These are phyloP conservation scores for Gnathonemus echidnorhynchus DNA, from an alignment of 2,113 vertebrate species.

Conservation along the genomic window DNA sequence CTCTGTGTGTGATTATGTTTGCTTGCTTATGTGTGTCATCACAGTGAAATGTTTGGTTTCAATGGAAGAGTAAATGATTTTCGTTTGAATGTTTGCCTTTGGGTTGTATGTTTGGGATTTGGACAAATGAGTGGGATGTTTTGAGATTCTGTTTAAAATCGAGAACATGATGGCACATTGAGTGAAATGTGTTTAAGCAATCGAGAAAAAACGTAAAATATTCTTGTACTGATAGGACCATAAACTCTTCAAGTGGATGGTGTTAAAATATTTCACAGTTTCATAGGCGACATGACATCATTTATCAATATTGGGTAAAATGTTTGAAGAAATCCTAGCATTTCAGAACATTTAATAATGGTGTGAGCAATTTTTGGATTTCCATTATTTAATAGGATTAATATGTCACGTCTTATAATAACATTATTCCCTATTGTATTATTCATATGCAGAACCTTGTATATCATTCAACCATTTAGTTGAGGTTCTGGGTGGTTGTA, in stretches of 20 bases:
- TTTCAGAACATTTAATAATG: not conserved
- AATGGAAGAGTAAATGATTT: not conserved
- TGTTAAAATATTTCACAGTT: too few relatives aligned
- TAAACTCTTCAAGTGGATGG: too few relatives aligned
- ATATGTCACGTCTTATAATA: not conserved
- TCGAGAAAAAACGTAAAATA: too few relatives aligned
- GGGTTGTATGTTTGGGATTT: too few relatives aligned
- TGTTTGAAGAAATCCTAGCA: not conserved
- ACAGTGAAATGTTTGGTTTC: not conserved
- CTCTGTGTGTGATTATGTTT: not conserved
- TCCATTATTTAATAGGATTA: not conserved
- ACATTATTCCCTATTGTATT: not conserved
- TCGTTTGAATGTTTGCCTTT: too few relatives aligned
- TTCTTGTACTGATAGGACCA: too few relatives aligned
- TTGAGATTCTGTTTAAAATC: too few relatives aligned
- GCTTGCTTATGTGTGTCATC: not conserved
- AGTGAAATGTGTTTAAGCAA: too few relatives aligned
- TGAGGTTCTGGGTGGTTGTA: not conserved
- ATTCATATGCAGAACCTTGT: not conserved
- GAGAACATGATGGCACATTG: too few relatives aligned
- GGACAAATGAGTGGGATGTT: too few relatives aligned
- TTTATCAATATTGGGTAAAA: not conserved
- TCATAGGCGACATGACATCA: too few relatives aligned
- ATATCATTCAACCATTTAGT: not conserved
- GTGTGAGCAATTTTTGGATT: not conserved